Evolutionary conservation across 2,888 invertebrate genomes (phyloP).

Genomic region (Aporophyla nigra): DNA sequence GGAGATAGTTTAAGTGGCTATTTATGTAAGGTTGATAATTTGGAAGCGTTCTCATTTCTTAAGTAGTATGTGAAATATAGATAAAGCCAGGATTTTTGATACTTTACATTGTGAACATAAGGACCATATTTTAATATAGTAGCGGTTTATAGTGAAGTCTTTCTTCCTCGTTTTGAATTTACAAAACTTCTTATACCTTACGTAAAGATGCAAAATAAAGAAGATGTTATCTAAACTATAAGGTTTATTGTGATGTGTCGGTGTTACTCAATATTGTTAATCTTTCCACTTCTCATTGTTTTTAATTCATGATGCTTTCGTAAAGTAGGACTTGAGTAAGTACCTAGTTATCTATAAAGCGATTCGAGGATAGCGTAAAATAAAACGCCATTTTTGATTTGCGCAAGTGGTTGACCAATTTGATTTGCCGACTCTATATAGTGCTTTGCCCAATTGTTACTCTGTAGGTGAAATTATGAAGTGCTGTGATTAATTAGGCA

Average conservation of each 20-base stretch:
- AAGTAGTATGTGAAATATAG: neutral
- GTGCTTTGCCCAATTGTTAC: neutral
- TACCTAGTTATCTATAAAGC: too few species aligned
- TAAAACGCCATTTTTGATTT: too few species aligned
- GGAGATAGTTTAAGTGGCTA: constrained; percentile 36
- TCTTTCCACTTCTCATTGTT: neutral
- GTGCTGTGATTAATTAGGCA: constrained; percentile 33
- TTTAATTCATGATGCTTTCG: neutral
- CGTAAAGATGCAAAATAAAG: neutral
- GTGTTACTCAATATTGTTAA: neutral
- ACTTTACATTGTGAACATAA: neutral
- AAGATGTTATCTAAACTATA: neutral
- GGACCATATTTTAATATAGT: neutral
- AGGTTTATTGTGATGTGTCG: constrained; percentile 9
- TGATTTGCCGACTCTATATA: neutral
- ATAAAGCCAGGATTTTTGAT: neutral
- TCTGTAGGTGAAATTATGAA: constrained; percentile 9
- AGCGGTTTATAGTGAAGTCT: neutral
- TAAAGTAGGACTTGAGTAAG: neutral
- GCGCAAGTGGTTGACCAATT: too few species aligned
- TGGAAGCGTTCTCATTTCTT: constrained; percentile 5
- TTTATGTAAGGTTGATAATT: constrained; percentile 36
- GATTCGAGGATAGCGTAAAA: too few species aligned
- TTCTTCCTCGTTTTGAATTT: neutral
- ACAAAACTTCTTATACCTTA: neutral